Percentiles rank a stretch among this genome's conserved stretches.
Conservation (phyloP, 2,888 invertebrate genomes). For the Drosophila peninsularis region DNA sequence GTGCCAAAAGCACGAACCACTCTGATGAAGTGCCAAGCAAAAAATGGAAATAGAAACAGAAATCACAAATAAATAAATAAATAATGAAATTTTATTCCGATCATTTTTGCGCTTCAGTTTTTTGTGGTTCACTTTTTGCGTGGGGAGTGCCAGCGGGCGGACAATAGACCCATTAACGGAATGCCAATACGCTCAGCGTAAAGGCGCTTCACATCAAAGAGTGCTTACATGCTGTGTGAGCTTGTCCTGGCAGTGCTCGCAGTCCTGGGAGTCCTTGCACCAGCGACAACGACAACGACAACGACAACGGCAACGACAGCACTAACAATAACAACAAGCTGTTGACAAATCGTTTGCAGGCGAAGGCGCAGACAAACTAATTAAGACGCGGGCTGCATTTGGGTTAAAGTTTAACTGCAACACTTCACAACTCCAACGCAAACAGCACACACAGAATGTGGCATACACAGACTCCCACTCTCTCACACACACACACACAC, state of each 20-base stretch:
- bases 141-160: conserved; percentile 54
- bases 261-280: conserved; percentile 14
- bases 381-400: conserved; percentile 47
- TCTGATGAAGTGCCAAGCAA: conserved; percentile 31
- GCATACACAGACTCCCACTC: conserved; percentile 14
- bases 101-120: conserved; percentile 23
- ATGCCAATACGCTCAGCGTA: conserved; percentile 36
- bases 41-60: not conserved
- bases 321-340: conserved; percentile 13
- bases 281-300: conserved; percentile 4
- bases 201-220: conserved; percentile 64
- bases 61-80: not conserved
- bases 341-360: conserved; percentile 47
- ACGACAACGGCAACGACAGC: not conserved
- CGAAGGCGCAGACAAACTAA: conserved; percentile 49
- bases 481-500: conserved; percentile 35
- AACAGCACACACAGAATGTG: conserved; percentile 9
- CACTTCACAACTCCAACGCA: conserved; percentile 35
- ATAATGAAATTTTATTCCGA: conserved; percentile 22
- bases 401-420: conserved; percentile 40
- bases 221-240: conserved; percentile 54
- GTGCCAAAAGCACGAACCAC: conserved; percentile 68
- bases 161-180: conserved; percentile 64
- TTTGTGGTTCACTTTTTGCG: conserved; percentile 1
- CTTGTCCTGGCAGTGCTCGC: conserved; percentile 14